Base-by-base conservation (phyloP, 2,888 invertebrate genomes). In the Parelbella ahira region DNA sequence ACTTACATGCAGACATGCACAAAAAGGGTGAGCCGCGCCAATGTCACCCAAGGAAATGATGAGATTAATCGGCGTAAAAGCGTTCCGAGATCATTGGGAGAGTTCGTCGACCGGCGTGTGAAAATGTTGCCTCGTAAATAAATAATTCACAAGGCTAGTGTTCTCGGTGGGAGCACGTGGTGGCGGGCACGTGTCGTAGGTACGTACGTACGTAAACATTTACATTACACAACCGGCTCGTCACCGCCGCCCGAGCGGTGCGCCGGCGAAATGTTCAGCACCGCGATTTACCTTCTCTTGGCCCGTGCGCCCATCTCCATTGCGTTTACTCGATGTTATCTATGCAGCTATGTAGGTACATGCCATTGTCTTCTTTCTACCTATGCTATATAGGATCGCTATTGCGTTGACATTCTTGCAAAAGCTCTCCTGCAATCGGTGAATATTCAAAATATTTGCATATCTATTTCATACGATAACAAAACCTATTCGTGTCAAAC, bases 121-220 rank as follows among this genome's bases (percentile, higher is more conserved):
- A 86, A 84, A 84, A 86, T 84, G 84, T 81, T 82, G 82, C 63
- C 65, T 84, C 86, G 86, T 84, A 87, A 87, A 87, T 87, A 87
- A 86, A 87, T 87, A 87, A 86, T 86, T 87, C 86, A 87, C 86
- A 87, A 87, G 86, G 86, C 86, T 87, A 84, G 86, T 84, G 82
- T 82, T 83, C 80, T 79, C 72, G 67, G 76, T 72, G 73, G 74
- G 78, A 77, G 80, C 82, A 83, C 86, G 84, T 82, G 86, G 80
- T 72, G 54, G 63, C 69, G 63, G 73, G 51, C 60, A 54, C 84
- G 86, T 86, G 84, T 73, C 63, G 74, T 78, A 81, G 77, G 80
- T 82, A 79, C 81, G 78, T 82, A 79, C 83, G 83, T 81, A 82
- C 78, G 80, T 83, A 86, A 86, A 86, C 84, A 83, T 84, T 86